phyloP scores from a whole-genome alignment of 1,140 invertebrate genomes.

The Drosophila dunni region DNA sequence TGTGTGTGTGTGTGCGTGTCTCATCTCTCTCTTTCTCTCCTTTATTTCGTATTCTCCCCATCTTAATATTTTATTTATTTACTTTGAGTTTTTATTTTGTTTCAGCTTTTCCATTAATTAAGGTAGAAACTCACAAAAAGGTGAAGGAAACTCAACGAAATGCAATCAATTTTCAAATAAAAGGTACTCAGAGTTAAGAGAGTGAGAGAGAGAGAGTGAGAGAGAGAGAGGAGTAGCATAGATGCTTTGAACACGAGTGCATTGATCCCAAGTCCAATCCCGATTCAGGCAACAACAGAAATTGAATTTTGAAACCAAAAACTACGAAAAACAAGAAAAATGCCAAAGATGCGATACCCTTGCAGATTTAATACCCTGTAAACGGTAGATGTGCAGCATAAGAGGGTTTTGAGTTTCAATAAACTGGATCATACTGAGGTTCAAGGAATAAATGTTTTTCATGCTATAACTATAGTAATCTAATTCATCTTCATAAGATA shows the following conservation, averaged over 20 bases:
- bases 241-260: constrained; percentile 36
- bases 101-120: background rate
- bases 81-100: background rate
- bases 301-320: constrained; percentile 26
- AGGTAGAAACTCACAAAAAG: background rate
- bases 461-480: no score
- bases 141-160: background rate
- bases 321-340: constrained; percentile 36
- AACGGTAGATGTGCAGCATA: no score
- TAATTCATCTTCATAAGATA: no score
- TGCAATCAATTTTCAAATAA: constrained; percentile 34
- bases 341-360: no score
- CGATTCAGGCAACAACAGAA: constrained; percentile 22
- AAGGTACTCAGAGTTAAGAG: background rate
- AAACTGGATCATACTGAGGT: no score
- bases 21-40: background rate
- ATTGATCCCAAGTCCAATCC: constrained; percentile 52
- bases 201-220: background rate
- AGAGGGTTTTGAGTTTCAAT: no score
- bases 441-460: no score
- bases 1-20: background rate
- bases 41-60: background rate
- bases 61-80: background rate
- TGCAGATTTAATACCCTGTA: no score
- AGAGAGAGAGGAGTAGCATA: constrained; percentile 3